Evolutionary conservation across 2,113 vertebrate genomes (phyloP).

Genomic region (Hippoglossus stenolepis): DNA sequence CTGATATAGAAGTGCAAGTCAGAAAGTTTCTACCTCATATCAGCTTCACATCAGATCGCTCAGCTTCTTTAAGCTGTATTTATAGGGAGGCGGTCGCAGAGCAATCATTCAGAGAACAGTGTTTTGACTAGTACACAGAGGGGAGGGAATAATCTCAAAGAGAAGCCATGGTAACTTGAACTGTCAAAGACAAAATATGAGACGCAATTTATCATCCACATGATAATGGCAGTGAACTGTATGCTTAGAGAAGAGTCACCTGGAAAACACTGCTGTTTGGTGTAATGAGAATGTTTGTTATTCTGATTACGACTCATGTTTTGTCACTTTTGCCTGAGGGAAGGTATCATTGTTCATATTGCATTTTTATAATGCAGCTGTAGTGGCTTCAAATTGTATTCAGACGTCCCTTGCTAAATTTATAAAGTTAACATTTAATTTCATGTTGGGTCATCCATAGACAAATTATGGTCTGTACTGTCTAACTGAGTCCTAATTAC

Average conservation of each 20-base stretch:
- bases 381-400: background rate
- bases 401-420: background rate
- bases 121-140: constrained; percentile 44
- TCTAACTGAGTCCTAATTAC: too few relatives aligned
- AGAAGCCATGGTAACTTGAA: constrained; percentile 49
- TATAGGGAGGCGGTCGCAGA: constrained; percentile 33
- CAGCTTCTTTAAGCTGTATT: constrained; percentile 55
- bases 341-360: too few relatives aligned
- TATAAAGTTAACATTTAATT: background rate
- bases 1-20: constrained; percentile 29
- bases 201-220: constrained; percentile 37
- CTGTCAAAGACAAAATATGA: constrained; percentile 54
- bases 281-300: background rate
- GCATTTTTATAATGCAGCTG: background rate
- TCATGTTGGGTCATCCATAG: too few relatives aligned
- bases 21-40: constrained; percentile 36
- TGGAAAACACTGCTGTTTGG: constrained; percentile 1
- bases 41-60: constrained; percentile 53
- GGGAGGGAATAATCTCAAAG: constrained; percentile 33
- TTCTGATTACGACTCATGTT: background rate
- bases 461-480: background rate
- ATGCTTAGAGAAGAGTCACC: constrained; percentile 1
- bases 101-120: constrained; percentile 53
- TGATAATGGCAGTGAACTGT: constrained; percentile 14
- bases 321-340: background rate